These are phyloP conservation scores for Bujurquina vittata DNA, from an alignment of 2,113 vertebrate genomes.

Conservation along the genomic window DNA sequence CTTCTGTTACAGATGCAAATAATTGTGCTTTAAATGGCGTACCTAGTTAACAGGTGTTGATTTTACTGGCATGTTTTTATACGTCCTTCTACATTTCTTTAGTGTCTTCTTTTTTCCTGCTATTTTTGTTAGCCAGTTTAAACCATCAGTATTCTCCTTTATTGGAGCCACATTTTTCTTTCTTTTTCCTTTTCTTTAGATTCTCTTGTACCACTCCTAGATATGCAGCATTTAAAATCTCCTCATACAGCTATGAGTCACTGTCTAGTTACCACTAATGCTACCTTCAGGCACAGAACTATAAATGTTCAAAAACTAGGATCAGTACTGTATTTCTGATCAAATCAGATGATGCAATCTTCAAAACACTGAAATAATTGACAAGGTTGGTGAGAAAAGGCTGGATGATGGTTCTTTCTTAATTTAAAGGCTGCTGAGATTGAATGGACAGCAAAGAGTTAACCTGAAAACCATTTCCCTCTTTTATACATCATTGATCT, in stretches of 20 bases:
- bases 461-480: slow-evolving; percentile 48
- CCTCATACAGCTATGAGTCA: slow-evolving; percentile 40
- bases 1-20: slow-evolving; percentile 26
- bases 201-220: not conserved
- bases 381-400: not conserved
- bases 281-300: slow-evolving; percentile 36
- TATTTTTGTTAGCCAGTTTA: not conserved
- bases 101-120: not conserved
- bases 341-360: not conserved
- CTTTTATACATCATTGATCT: slow-evolving; percentile 74
- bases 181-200: not conserved
- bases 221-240: slow-evolving; percentile 20
- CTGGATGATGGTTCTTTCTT: not conserved
- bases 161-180: not conserved
- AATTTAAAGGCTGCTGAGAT: not conserved
- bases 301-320: slow-evolving; percentile 7
- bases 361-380: not conserved
- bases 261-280: slow-evolving; percentile 40
- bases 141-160: not conserved
- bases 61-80: not conserved
- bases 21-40: slow-evolving; percentile 36
- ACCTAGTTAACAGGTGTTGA: slow-evolving; percentile 8
- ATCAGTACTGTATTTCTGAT: not conserved
- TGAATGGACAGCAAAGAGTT: slow-evolving; percentile 54
- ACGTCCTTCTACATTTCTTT: not conserved